Evolutionary conservation across 2,797 vertebrate species (phyloP), one percentile per base, ranked within the genome.

Genomic region (Schizothorax lantsangensis): DNA sequence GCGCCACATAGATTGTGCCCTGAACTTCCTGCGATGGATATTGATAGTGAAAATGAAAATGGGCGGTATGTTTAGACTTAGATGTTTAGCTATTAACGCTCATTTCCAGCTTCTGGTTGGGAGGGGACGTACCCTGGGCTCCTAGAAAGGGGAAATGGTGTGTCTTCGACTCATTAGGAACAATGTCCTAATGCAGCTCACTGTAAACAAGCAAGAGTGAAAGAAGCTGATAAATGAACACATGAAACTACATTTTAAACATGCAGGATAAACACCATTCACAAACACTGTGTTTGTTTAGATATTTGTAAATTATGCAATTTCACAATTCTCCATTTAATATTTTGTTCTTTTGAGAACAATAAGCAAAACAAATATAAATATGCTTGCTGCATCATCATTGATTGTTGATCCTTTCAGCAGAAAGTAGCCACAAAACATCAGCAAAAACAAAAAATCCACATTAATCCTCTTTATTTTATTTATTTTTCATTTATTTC

Each of bases 121-220:
- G 81, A 68, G 69, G 49, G 47, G 66, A 81, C 14, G 23, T 74
- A 47, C 62, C 23, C 33, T 69, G 38, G 73, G 57, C 62, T 81
- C 36, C 47, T 21, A 73, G 66, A 19, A 69, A 81, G 36, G 73
- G 91, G 92, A 92, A 92, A 91, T 84, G 68, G 14, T 83, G 69
- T 49, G 79, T 89, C 33, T 69, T 81, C 59, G 69, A 21, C 78
- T 88, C 30, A 45, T 71, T 83, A 86, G 68, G n/a, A 89, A 86
- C 89, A 54, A 83, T 21, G 47, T 85, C 68, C 82, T 83, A 74
- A 85, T 85, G 68, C 59, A 89, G 86, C 75, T 73, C 7, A 62
- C 38, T 79, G 80, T 64, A 93, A 91, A 92, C 89, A 92, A 91
- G 90, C 73, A 88, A 45, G 77, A 21, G 40, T 49, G 71, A 86